Percentiles rank a stretch among this genome's conserved stretches.
Evolutionary conservation across 2,113 vertebrate genomes (phyloP).

Genomic region (Psittacula cyanocephala): DNA sequence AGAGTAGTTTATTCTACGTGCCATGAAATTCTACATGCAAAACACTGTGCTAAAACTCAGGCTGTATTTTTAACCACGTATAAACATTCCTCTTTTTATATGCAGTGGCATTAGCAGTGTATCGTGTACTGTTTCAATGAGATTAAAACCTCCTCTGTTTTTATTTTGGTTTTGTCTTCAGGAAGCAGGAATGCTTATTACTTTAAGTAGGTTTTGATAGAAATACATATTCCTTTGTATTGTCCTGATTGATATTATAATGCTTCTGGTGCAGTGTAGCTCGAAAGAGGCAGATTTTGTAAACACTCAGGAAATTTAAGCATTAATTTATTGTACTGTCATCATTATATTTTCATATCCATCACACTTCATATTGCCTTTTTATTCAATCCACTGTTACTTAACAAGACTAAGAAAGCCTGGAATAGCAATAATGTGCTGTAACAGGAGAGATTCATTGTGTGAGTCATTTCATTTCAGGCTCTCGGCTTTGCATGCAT

Average conservation of each 20-base stretch:
- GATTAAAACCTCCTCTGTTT: background rate
- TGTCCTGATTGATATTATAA: slow-evolving; percentile 43
- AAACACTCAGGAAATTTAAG: slow-evolving; percentile 41
- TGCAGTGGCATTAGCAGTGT: background rate
- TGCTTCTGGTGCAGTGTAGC: slow-evolving; percentile 58
- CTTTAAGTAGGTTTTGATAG: background rate
- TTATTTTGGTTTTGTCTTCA: background rate
- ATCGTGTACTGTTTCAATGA: background rate
- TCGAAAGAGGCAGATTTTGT: slow-evolving; percentile 47
- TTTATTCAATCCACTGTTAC: background rate
- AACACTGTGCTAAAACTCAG: background rate
- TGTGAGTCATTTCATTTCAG: slow-evolving; percentile 5
- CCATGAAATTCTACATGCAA: background rate
- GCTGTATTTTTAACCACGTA: background rate
- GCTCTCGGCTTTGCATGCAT: background rate
- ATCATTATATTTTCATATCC: slow-evolving; percentile 7
- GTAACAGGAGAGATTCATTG: background rate
- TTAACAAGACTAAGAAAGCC: slow-evolving; percentile 3
- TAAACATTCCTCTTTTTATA: background rate
- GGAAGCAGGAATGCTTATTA: background rate
- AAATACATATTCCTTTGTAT: slow-evolving; percentile 7
- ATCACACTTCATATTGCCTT: background rate
- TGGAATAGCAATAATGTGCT: background rate
- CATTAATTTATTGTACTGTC: slow-evolving; percentile 25
- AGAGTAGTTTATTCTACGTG: background rate